These are phyloP conservation scores for Grantiella picta DNA, from an alignment of 2,113 vertebrate species.

Conservation along the genomic window DNA sequence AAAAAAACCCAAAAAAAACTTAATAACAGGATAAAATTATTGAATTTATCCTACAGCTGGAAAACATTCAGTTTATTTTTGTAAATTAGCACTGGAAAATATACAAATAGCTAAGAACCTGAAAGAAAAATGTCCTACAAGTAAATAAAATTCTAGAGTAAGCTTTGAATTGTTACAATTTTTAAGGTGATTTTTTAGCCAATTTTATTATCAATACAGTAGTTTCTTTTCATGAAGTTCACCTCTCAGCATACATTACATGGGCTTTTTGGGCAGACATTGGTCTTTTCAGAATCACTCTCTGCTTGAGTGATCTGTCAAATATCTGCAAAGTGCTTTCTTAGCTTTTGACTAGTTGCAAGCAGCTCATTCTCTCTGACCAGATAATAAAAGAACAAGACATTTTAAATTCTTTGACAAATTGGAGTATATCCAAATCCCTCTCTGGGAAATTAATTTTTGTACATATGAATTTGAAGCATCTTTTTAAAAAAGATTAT, in stretches of 20 bases:
- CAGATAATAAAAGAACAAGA: not conserved
- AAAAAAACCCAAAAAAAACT: accelerated
- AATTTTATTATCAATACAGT: not conserved
- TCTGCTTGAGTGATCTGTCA: not conserved
- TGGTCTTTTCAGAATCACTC: not conserved
- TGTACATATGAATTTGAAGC: not conserved
- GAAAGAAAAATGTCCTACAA: not conserved
- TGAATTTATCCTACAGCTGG: not conserved
- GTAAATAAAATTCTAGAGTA: not conserved
- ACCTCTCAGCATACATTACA: not conserved
- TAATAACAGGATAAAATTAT: not conserved
- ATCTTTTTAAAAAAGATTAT: not conserved
- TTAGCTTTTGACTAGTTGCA: not conserved
- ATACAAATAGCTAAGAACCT: not conserved
- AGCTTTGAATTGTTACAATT: not conserved
- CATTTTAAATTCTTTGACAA: not conserved
- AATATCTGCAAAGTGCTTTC: not conserved
- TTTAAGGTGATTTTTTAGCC: not conserved
- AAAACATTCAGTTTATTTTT: not conserved
- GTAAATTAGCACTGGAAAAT: not conserved
- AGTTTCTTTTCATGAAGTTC: not conserved
- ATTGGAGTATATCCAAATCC: not conserved
- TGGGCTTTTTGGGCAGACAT: not conserved
- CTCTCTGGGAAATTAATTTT: not conserved
- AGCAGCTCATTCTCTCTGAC: not conserved